Evolutionary conservation across 2,113 vertebrate genomes (phyloP).

Genomic region (Lophotis ruficrista): DNA sequence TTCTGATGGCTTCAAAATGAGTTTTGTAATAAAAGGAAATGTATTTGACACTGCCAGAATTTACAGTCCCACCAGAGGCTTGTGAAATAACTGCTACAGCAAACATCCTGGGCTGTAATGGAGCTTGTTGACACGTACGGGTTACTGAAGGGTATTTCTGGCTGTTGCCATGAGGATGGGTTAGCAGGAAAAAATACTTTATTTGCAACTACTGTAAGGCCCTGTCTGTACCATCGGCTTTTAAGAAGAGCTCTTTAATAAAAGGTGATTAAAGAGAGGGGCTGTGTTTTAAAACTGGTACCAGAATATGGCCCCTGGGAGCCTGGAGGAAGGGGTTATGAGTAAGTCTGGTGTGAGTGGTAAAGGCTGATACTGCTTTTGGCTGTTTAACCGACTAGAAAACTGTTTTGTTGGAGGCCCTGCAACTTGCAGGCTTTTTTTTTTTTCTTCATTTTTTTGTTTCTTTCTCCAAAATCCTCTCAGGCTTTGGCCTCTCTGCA

Average conservation of each 20-base stretch:
- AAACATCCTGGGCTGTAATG: conserved; percentile 60
- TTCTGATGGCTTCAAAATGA: conserved; percentile 67
- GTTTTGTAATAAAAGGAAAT: conserved; percentile 77
- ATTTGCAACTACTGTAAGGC: background rate
- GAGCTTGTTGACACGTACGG: conserved; percentile 44
- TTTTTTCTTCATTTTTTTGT: too few species aligned
- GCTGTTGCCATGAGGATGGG: conserved; percentile 60
- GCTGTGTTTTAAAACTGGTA: background rate
- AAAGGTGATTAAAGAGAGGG: background rate
- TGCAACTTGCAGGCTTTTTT: background rate
- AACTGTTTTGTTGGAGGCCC: background rate
- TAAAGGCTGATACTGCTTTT: background rate
- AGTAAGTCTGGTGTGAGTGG: background rate
- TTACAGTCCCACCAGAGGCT: conserved; percentile 65
- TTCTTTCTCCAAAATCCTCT: background rate
- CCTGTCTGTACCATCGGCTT: background rate
- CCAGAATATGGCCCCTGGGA: background rate
- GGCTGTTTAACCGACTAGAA: background rate
- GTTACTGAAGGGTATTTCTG: conserved; percentile 71
- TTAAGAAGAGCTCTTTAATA: background rate
- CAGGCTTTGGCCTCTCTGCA: background rate
- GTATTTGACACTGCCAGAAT: conserved; percentile 64
- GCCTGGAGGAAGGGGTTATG: background rate
- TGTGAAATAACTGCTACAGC: conserved; percentile 75
- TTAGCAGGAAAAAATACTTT: conserved; percentile 43